Conservation (phyloP, 2,797 vertebrate genomes). For the Periparus ater region DNA sequence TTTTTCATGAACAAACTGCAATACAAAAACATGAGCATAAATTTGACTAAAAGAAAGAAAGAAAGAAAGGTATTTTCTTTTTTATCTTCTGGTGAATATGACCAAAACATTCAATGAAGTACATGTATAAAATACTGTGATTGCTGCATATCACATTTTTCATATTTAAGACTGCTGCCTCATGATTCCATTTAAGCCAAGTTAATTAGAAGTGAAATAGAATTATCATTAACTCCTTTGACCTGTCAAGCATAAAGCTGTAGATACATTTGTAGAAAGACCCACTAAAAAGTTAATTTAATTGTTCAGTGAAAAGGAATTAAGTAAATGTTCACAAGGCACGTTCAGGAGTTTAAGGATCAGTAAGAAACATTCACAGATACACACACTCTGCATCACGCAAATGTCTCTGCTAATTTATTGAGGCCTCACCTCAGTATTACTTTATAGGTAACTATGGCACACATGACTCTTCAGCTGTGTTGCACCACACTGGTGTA, state of each 20-base stretch:
- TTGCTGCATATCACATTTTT: neutral
- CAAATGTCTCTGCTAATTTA: neutral
- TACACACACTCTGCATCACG: neutral
- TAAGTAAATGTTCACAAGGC: neutral
- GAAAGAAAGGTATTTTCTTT: neutral
- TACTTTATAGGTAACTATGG: neutral
- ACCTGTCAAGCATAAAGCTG: neutral
- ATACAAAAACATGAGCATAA: slow-evolving; percentile 24
- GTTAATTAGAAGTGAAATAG: neutral
- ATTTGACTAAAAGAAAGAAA: neutral
- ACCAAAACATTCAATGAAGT: neutral
- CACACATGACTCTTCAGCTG: neutral
- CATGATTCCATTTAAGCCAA: neutral
- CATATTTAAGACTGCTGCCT: neutral
- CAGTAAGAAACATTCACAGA: neutral
- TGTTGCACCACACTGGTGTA: neutral
- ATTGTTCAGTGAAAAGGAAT: neutral
- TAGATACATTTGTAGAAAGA: neutral
- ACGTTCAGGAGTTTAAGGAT: neutral
- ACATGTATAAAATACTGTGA: neutral
- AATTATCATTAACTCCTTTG: neutral
- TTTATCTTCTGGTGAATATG: neutral
- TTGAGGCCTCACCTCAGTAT: neutral
- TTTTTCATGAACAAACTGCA: slow-evolving; percentile 98
- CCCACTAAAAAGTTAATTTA: neutral